Base-by-base conservation (phyloP, 2,888 invertebrate genomes). In the Osmoderma eremita region DNA sequence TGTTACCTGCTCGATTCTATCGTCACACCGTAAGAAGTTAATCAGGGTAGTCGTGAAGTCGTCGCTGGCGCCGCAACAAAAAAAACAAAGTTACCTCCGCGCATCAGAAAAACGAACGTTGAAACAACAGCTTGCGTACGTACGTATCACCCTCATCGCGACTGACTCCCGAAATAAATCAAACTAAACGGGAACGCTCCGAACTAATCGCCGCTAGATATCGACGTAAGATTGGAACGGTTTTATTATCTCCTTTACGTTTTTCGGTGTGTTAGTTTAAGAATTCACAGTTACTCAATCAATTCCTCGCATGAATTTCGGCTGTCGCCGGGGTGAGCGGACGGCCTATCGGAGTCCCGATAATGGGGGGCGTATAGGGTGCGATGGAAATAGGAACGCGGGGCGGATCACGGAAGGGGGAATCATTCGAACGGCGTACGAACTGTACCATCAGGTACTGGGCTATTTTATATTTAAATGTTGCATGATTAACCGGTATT, bases 401-500 rank as follows among this genome's bases (percentile, higher is more conserved):
- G 58, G 65, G 67, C 51, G 24, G 15, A 18, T 18, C 30, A 20
- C 53, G 53, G 41, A 41, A 24, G 42, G 41, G 56, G 24, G 45
- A 63, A 65, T 49, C 30, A 30, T 30, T 30, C 30, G 30, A 30
- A 51, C 45, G 65, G 38, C 36, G 53, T 42, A 30, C 18, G 64
- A 36, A 63, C 56, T 75, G 79, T 83, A 81, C 83, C 82, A 83
- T 76, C 78, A 75, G 76, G 83, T 83, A 80, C 83, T 63, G 75
- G 80, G 80, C 79, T 76, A 80, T 80, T 82, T 81, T 82, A 81
- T 81, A 82, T 82, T 83, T 82, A 82, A 82, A 82, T 82, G 79
- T 81, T 81, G 83, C 83, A 83, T 83, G 83, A 83, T 83, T 83
- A 82, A 78, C 78, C 75, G 77, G 80, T 82, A 83, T 83, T 83